phyloP scores from a whole-genome alignment of 2,113 vertebrate genomes.

The Peromyscus californicus region DNA sequence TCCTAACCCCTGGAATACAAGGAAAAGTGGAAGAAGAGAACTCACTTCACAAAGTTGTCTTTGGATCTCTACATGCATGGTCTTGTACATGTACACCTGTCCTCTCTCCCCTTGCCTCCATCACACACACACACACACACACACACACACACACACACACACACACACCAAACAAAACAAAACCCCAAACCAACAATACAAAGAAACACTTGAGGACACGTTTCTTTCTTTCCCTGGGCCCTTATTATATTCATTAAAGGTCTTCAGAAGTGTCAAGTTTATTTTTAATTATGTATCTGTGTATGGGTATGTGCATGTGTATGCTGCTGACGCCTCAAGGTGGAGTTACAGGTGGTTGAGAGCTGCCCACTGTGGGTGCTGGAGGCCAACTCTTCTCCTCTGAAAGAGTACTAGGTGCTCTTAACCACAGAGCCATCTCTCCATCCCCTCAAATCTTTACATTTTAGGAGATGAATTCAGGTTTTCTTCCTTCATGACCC shows the following conservation, averaged over 20 bases:
- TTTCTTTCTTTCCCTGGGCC: not conserved
- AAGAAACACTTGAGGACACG: not conserved
- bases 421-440: not conserved
- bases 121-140: not conserved
- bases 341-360: not conserved
- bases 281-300: not conserved
- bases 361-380: not conserved
- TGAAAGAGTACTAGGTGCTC: not conserved
- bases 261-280: not conserved
- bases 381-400: not conserved
- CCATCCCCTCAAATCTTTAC: not conserved
- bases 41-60: not conserved
- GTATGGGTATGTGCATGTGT: not conserved
- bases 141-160: not conserved
- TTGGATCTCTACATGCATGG: not conserved
- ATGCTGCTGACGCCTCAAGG: not conserved
- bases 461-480: not conserved
- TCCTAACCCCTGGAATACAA: not conserved
- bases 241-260: not conserved
- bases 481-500: not conserved
- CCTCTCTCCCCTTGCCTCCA: not conserved
- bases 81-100: not conserved
- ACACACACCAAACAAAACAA: no score
- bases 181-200: not conserved
- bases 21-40: not conserved